Percentiles rank a stretch among this genome's conserved stretches.
These are phyloP conservation scores for Scaptomyza montana DNA, from an alignment of 1,140 invertebrate genomes.

Conservation along the genomic window DNA sequence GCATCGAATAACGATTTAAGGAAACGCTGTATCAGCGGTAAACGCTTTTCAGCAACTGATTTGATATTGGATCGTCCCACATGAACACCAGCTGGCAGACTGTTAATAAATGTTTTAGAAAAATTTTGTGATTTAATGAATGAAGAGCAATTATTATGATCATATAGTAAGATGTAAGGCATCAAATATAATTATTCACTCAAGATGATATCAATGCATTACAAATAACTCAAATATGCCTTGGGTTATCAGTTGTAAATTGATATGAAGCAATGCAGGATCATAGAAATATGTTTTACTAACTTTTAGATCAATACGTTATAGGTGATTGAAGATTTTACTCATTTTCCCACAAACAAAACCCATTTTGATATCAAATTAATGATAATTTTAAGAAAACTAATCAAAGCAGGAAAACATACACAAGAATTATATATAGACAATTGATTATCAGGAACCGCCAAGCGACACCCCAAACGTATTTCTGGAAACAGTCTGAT, in stretches of 20 bases:
- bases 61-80: slow-evolving; percentile 97
- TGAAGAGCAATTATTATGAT: too few relatives aligned
- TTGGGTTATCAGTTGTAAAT: not conserved
- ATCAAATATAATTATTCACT: too few relatives aligned
- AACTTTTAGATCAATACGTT: too few relatives aligned
- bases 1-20: slow-evolving; percentile 93
- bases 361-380: not conserved
- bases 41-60: slow-evolving; percentile 95
- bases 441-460: slow-evolving; percentile 66
- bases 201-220: not conserved
- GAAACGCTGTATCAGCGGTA: slow-evolving; percentile 94
- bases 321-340: not conserved
- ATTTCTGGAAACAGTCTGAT: slow-evolving; percentile 53
- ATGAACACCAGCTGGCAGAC: slow-evolving; percentile 90
- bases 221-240: not conserved
- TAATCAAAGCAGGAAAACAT: not conserved
- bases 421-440: slow-evolving; percentile 26
- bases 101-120: slow-evolving; percentile 82
- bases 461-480: slow-evolving; percentile 30
- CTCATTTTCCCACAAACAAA: not conserved
- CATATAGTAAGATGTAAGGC: too few relatives aligned
- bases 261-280: not conserved
- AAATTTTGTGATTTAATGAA: too few relatives aligned
- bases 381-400: slow-evolving; percentile 7
- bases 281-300: too few relatives aligned